Evolutionary conservation across 1,140 invertebrate genomes (phyloP).

Genomic region (Halictus rubicundus): DNA sequence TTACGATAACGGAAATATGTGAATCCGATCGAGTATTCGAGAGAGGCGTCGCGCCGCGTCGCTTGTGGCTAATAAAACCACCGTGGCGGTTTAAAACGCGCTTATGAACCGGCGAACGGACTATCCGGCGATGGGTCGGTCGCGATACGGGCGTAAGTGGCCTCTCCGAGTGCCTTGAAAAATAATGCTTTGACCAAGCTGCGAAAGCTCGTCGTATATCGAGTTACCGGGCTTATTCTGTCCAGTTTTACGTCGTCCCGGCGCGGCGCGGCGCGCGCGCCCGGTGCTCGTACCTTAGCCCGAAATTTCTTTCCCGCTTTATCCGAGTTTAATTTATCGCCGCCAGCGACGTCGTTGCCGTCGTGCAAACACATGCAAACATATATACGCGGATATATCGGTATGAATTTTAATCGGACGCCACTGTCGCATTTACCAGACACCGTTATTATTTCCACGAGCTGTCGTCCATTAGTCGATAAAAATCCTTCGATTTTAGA

Average conservation of each 20-base stretch:
- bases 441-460: slow-evolving; percentile 53
- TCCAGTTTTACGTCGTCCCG: not conserved
- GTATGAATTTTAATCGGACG: not conserved
- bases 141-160: slow-evolving; percentile 28
- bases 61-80: not conserved
- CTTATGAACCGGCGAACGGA: not conserved
- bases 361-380: not conserved
- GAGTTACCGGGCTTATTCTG: slow-evolving; percentile 5
- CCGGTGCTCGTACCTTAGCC: not conserved
- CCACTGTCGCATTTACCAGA: not conserved
- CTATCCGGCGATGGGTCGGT: not conserved
- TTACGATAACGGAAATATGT: not conserved
- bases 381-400: no score
- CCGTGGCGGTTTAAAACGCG: slow-evolving; percentile 26
- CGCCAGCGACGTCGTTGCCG: not conserved
- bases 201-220: slow-evolving; percentile 40
- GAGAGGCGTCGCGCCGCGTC: not conserved
- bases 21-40: slow-evolving; percentile 14
- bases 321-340: not conserved
- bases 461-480: slow-evolving; percentile 33
- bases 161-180: slow-evolving; percentile 21
- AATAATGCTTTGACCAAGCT: slow-evolving; percentile 13
- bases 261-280: no score
- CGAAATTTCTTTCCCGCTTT: slow-evolving; percentile 2
- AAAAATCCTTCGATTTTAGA: slow-evolving; percentile 9